Percentiles rank a stretch among this genome's conserved stretches.
These are phyloP conservation scores for Tribolium madens DNA, from an alignment of 1,140 invertebrate species.

Conservation along the genomic window DNA sequence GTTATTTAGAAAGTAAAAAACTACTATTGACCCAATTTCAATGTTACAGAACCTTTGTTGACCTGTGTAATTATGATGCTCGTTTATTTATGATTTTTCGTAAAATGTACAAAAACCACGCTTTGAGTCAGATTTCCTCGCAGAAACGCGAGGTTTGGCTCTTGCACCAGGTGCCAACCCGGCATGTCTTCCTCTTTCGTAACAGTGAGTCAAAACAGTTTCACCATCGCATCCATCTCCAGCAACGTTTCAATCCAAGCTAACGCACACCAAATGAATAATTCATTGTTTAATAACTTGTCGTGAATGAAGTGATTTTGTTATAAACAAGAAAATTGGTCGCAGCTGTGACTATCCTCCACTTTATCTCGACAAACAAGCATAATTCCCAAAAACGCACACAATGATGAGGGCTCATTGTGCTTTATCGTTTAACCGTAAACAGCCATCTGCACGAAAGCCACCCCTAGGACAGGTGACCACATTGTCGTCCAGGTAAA, in stretches of 20 bases:
- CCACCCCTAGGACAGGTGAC: slow-evolving; percentile 12
- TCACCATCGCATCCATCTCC: neutral
- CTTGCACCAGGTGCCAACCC: neutral
- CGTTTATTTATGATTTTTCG: too few species aligned
- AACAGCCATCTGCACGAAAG: slow-evolving; percentile 31
- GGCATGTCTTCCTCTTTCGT: neutral
- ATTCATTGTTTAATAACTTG: neutral
- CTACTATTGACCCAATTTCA: too few species aligned
- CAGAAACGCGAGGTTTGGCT: neutral
- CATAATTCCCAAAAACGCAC: neutral
- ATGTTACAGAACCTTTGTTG: too few species aligned
- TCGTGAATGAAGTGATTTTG: neutral
- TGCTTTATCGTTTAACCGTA: slow-evolving; percentile 21
- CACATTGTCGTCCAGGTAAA: neutral
- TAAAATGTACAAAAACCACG: too few species aligned
- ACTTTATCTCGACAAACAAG: neutral
- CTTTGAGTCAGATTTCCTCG: neutral
- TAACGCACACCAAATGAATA: neutral
- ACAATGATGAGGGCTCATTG: slow-evolving; percentile 21
- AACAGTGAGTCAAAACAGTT: neutral
- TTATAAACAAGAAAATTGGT: neutral
- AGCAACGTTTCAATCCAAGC: neutral
- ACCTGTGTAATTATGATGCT: too few species aligned
- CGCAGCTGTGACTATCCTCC: neutral
- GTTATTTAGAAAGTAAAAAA: too few species aligned